A percentile compares a stretch with the other conserved stretches of the same genome.
These are phyloP conservation scores for Andrena praecox DNA, from an alignment of 2,888 invertebrate species.

Conservation along the genomic window DNA sequence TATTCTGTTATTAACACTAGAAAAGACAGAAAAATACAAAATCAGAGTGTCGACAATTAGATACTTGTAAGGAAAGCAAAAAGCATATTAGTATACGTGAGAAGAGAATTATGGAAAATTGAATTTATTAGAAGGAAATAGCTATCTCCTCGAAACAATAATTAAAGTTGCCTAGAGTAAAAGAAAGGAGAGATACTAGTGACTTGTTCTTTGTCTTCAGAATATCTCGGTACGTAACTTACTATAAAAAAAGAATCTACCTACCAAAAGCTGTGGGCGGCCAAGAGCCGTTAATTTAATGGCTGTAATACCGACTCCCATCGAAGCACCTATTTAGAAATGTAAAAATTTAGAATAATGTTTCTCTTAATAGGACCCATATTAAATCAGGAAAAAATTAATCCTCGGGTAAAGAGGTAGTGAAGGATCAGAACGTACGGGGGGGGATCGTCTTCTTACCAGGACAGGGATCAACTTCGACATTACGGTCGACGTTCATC, in stretches of 20 bases:
- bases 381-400: neutral
- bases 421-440: neutral
- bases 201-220: neutral
- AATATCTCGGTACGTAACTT: neutral
- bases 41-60: too few relatives aligned
- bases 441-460: slow-evolving; percentile 66
- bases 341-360: neutral
- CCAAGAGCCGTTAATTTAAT: slow-evolving; percentile 99
- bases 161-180: too few relatives aligned
- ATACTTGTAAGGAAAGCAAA: too few relatives aligned
- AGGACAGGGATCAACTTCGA: slow-evolving; percentile 60
- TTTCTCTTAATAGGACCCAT: neutral
- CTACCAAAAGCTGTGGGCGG: slow-evolving; percentile 97
- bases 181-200: neutral
- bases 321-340: slow-evolving; percentile 90
- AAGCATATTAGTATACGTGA: too few relatives aligned
- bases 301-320: slow-evolving; percentile 98
- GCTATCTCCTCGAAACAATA: too few relatives aligned
- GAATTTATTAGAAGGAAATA: too few relatives aligned
- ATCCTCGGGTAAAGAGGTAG: neutral
- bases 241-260: slow-evolving; percentile 79
- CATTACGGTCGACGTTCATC: slow-evolving; percentile 38
- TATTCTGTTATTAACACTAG: too few relatives aligned
- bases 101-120: too few relatives aligned
- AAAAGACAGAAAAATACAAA: too few relatives aligned